phyloP scores from a whole-genome alignment of 1,140 invertebrate species.

The Pristionchus pacificus region DNA sequence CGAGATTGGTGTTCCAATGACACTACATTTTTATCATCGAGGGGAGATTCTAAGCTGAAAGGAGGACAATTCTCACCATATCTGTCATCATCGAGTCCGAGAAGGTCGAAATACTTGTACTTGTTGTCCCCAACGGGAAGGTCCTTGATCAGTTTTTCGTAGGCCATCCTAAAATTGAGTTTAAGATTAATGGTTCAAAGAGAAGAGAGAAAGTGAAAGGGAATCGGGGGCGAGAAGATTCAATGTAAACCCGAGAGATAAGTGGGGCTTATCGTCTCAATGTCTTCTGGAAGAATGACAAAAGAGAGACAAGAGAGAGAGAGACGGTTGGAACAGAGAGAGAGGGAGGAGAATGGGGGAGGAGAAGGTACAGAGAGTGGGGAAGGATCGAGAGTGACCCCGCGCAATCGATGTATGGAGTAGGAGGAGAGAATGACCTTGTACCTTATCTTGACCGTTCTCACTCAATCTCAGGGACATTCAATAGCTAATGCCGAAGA shows the following conservation, averaged over 20 bases:
- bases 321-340: background rate
- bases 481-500: constrained; percentile 5
- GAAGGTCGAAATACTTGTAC: constrained; percentile 71
- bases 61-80: constrained; percentile 66
- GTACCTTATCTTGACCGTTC: constrained; percentile 2
- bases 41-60: too few relatives aligned
- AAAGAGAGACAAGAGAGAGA: background rate
- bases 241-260: too few relatives aligned
- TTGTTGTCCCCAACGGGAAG: constrained; percentile 65
- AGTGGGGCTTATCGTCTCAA: too few relatives aligned
- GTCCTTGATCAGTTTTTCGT: constrained; percentile 63
- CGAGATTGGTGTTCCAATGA: too few relatives aligned
- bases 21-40: too few relatives aligned
- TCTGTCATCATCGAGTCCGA: constrained; percentile 66
- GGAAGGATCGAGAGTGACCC: background rate
- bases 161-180: constrained; percentile 25
- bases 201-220: background rate
- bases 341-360: background rate
- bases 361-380: background rate
- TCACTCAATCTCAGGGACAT: constrained; percentile 9
- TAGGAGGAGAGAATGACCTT: background rate
- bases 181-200: background rate
- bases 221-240: too few relatives aligned
- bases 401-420: background rate
- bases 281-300: background rate